These are phyloP conservation scores for Drosophila kohkoa DNA, from an alignment of 1,140 invertebrate species.

Conservation along the genomic window DNA sequence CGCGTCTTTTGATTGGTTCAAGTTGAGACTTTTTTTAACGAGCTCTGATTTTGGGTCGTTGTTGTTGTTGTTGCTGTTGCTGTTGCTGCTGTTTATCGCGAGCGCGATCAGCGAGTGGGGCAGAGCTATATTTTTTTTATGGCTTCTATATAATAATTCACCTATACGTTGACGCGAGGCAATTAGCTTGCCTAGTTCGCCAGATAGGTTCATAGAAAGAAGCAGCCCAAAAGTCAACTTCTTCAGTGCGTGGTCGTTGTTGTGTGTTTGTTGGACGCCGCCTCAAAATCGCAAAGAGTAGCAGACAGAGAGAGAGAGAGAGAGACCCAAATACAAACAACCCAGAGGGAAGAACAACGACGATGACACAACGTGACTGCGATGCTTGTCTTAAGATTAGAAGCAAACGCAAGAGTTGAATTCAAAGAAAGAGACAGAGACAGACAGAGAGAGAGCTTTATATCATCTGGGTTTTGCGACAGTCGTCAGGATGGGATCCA, in stretches of 20 bases:
- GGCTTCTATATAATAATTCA: slow-evolving; percentile 82
- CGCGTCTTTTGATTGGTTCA: slow-evolving; percentile 83
- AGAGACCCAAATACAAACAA: slow-evolving; percentile 7
- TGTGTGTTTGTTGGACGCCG: slow-evolving; percentile 19
- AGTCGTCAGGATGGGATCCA: slow-evolving; percentile 22
- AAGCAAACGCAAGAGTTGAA: slow-evolving; percentile 8
- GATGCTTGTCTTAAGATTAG: slow-evolving; percentile 70
- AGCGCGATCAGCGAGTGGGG: slow-evolving; percentile 62
- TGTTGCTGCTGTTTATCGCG: slow-evolving; percentile 63
- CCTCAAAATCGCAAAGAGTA: slow-evolving; percentile 30
- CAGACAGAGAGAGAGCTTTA: neutral
- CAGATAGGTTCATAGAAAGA: slow-evolving; percentile 63
- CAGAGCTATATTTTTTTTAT: slow-evolving; percentile 60
- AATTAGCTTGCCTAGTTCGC: slow-evolving; percentile 67
- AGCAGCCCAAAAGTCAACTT: slow-evolving; percentile 27
- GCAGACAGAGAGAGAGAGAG: neutral
- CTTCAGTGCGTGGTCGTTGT: slow-evolving; percentile 52
- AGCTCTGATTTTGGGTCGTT: slow-evolving; percentile 74
- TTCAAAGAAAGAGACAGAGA: neutral
- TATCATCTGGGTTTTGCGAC: slow-evolving; percentile 14
- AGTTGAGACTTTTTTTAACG: slow-evolving; percentile 73
- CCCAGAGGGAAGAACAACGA: slow-evolving; percentile 9
- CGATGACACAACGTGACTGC: slow-evolving; percentile 69
- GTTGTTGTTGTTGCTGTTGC: slow-evolving; percentile 52
- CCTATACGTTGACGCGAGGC: slow-evolving; percentile 72